phyloP scores from a whole-genome alignment of 2,888 invertebrate genomes.

The Ommatoiulus sabulosus region DNA sequence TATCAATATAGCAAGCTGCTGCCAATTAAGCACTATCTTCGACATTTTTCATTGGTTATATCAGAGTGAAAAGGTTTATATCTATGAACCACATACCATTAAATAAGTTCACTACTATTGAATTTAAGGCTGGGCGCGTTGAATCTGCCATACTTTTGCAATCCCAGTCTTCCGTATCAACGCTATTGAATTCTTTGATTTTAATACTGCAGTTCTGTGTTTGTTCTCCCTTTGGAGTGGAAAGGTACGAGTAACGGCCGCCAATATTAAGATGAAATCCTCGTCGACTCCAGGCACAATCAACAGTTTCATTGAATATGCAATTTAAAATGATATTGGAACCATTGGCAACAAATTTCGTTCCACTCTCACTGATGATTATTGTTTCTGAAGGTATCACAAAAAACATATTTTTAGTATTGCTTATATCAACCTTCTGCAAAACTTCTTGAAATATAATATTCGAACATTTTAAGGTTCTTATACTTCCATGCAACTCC shows the following conservation, averaged over 20 bases:
- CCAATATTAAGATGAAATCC: not conserved
- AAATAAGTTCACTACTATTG: not conserved
- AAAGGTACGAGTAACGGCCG: not conserved
- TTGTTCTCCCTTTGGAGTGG: not conserved
- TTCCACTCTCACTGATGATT: not conserved
- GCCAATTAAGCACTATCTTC: no score
- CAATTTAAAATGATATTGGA: not conserved
- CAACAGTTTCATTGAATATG: not conserved
- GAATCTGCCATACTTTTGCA: not conserved
- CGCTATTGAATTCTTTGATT: not conserved
- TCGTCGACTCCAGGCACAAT: not conserved
- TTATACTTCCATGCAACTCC: no score
- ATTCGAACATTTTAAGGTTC: no score
- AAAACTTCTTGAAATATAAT: no score
- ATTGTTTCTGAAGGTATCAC: not conserved
- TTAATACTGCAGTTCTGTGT: not conserved
- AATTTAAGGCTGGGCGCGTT: not conserved
- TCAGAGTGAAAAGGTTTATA: not conserved
- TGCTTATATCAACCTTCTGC: not conserved
- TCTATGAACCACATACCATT: not conserved
- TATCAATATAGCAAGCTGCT: not conserved
- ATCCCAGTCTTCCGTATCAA: not conserved
- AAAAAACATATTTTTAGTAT: not conserved
- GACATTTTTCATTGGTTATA: no score
- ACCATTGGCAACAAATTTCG: not conserved